Conservation (phyloP, 2,888 invertebrate genomes). For the Drosophila algonquin region DNA sequence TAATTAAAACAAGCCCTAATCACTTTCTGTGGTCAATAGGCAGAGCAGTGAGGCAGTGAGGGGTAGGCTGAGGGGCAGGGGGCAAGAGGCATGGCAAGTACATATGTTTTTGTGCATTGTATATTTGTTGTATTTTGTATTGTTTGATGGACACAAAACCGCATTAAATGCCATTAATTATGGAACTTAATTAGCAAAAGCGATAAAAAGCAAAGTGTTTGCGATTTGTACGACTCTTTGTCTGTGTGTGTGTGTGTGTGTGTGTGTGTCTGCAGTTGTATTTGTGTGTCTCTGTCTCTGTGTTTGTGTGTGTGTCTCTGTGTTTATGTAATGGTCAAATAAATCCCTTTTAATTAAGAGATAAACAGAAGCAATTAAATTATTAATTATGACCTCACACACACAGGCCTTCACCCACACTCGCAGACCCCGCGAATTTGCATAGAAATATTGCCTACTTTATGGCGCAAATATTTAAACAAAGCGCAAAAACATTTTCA, state of each 20-base stretch:
- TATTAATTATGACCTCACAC: constrained; percentile 76
- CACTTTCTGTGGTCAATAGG: constrained; percentile 62
- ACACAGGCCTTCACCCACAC: neutral
- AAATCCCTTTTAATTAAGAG: constrained; percentile 82
- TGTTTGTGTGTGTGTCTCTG: constrained; percentile 9
- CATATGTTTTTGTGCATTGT: constrained; percentile 4
- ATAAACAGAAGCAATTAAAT: constrained; percentile 83
- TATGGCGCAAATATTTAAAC: constrained; percentile 17
- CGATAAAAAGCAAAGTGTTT: constrained; percentile 72
- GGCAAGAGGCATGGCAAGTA: neutral
- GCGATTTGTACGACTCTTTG: constrained; percentile 46
- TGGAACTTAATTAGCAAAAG: constrained; percentile 75
- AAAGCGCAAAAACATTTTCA: constrained; percentile 8
- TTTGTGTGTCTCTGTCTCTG: constrained; percentile 1
- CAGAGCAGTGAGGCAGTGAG: constrained; percentile 3
- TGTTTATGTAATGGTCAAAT: constrained; percentile 55
- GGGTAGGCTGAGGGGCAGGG: no score
- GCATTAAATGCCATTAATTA: constrained; percentile 72
- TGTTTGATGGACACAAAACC: constrained; percentile 51
- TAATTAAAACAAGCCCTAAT: constrained; percentile 67
- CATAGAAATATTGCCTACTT: constrained; percentile 39
- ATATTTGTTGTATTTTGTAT: neutral
- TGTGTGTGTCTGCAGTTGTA: no score
- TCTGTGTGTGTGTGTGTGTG: constrained; percentile 8
- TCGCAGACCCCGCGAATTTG: constrained; percentile 6